These are phyloP conservation scores for Drosophila melanogaster DNA, from an alignment of 1,140 invertebrate species.

Conservation along the genomic window Release_6_plus_ISO1_MT NC_004354.4:3516501-3517000, in stretches of 20 bases:
- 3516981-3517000: slow-evolving; percentile 79
- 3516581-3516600: no score
- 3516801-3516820: neutral
- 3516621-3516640: no score
- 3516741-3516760: neutral
- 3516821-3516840: slow-evolving; percentile 30
- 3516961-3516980: slow-evolving; percentile 75
- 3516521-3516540: slow-evolving; percentile 16
- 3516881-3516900: neutral
- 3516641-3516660: no score
- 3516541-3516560: neutral
- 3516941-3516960: slow-evolving; percentile 33
- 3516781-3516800: neutral
- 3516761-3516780: neutral
- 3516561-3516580: neutral
- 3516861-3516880: neutral
- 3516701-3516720: no score
- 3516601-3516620: no score
- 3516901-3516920: slow-evolving; percentile 43
- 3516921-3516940: slow-evolving; percentile 46
- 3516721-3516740: neutral
- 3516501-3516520: slow-evolving; percentile 32
- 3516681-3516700: no score
- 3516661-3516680: no score
- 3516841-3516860: slow-evolving; percentile 73